A percentile compares a stretch with the other conserved stretches of the same genome.
phyloP scores from a whole-genome alignment of 2,113 vertebrate genomes.

The Microcebus griseorufus region DNA sequence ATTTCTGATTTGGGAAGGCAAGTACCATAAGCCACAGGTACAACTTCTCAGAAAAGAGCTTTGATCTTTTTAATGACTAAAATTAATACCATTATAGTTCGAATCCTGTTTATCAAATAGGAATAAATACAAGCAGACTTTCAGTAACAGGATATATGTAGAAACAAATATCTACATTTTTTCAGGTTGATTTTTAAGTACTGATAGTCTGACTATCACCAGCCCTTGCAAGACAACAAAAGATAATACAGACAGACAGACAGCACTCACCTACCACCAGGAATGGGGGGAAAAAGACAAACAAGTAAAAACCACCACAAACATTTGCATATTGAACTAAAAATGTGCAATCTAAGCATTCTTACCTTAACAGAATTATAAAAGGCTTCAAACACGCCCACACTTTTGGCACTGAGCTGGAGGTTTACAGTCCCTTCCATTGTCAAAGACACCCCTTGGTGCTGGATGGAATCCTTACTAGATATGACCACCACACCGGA shows the following conservation, averaged over 20 bases:
- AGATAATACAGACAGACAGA: neutral
- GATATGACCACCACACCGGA: constrained; percentile 92
- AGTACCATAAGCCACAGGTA: neutral
- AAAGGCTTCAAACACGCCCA: constrained; percentile 98
- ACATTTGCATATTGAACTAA: rapidly evolving
- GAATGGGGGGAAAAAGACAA: too few relatives aligned
- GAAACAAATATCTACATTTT: neutral
- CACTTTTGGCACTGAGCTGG: constrained; percentile 97
- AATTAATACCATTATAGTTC: neutral
- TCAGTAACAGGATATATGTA: neutral
- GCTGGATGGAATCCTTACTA: constrained; percentile 93
- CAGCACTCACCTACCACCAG: too few relatives aligned
- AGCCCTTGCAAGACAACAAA: neutral
- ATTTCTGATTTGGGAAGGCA: neutral
- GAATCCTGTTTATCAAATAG: neutral
- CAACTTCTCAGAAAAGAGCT: neutral
- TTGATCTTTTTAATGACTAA: neutral
- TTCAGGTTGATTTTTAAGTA: neutral
- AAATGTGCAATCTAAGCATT: neutral
- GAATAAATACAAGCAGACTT: neutral
- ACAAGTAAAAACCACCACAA: neutral
- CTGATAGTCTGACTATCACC: neutral
- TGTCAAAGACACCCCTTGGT: constrained; percentile 93
- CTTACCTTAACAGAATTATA: constrained; percentile 98
- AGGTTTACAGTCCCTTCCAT: constrained; percentile 97